Percentiles rank a stretch among this genome's conserved stretches.
Conservation (phyloP, 23 tunicate genomes). For the Halocynthia aurantium region DNA sequence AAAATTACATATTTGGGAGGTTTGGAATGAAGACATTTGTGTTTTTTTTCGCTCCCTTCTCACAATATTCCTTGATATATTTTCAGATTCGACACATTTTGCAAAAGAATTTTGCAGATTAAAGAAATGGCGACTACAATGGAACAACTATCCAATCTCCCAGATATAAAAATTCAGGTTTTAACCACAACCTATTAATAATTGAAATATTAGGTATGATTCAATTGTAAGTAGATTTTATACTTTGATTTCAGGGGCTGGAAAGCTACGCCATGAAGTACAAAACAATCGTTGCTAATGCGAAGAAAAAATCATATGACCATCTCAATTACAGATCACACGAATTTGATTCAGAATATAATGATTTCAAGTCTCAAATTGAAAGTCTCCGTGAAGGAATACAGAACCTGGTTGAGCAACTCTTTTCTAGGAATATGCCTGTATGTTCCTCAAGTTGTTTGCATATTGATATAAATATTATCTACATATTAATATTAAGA, state of each 20-base stretch:
- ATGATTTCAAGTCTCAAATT: constrained; percentile 57
- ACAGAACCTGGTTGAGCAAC: constrained; percentile 62
- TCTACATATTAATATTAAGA: too few relatives aligned
- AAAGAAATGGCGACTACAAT: constrained; percentile 72
- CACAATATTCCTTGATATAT: not conserved
- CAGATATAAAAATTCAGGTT: constrained; percentile 63
- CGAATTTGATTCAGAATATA: constrained; percentile 74
- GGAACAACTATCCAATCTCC: constrained; percentile 45
- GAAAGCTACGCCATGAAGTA: constrained; percentile 69
- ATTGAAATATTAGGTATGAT: not conserved
- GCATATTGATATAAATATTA: too few relatives aligned
- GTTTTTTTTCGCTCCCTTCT: not conserved
- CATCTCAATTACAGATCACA: constrained; percentile 82
- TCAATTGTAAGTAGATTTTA: not conserved
- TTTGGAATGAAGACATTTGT: constrained; percentile 3
- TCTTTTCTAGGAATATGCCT: constrained; percentile 51
- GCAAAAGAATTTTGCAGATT: constrained; percentile 58
- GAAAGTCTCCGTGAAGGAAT: constrained; percentile 75
- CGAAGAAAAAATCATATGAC: constrained; percentile 80
- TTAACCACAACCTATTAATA: not conserved
- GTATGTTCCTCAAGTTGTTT: constrained; percentile 6
- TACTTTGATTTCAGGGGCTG: constrained; percentile 31
- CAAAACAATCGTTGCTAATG: constrained; percentile 85
- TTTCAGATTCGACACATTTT: constrained; percentile 81
- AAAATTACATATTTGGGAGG: constrained; percentile 98